These are phyloP conservation scores for Eupeodes luniger DNA, from an alignment of 2,888 invertebrate genomes.

Conservation along the genomic window DNA sequence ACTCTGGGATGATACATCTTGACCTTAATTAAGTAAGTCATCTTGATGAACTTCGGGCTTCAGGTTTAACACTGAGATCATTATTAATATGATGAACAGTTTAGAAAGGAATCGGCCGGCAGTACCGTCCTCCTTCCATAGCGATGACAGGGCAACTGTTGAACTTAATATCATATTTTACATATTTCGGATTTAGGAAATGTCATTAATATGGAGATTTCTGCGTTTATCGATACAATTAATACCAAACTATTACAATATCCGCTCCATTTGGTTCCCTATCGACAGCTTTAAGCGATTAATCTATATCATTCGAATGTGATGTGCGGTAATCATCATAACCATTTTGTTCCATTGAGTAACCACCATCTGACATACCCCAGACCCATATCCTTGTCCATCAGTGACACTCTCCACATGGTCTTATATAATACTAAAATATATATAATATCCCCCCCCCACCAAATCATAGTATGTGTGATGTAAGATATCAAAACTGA, in stretches of 20 bases:
- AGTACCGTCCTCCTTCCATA: too few relatives aligned
- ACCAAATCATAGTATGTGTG: conserved; percentile 42
- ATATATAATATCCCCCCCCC: neutral
- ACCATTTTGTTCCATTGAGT: conserved; percentile 65
- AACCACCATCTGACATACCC: conserved; percentile 20
- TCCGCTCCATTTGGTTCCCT: conserved; percentile 30
- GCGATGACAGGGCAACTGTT: too few relatives aligned
- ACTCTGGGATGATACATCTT: too few relatives aligned
- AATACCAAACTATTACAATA: neutral
- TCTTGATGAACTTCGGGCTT: too few relatives aligned
- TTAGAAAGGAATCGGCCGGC: too few relatives aligned
- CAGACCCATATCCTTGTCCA: neutral
- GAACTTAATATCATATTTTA: too few relatives aligned
- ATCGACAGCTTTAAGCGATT: conserved; percentile 59
- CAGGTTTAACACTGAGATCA: too few relatives aligned
- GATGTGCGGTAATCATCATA: conserved; percentile 62
- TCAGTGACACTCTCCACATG: conserved; percentile 35
- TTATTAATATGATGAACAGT: too few relatives aligned
- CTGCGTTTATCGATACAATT: too few relatives aligned
- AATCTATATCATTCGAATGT: conserved; percentile 66
- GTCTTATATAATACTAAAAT: conserved; percentile 38
- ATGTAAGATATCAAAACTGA: conserved; percentile 38
- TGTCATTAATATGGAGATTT: too few relatives aligned
- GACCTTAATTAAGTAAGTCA: too few relatives aligned
- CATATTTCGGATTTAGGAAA: too few relatives aligned